phyloP scores from a whole-genome alignment of 2,113 vertebrate species.

The Ceuthmochares aereus region DNA sequence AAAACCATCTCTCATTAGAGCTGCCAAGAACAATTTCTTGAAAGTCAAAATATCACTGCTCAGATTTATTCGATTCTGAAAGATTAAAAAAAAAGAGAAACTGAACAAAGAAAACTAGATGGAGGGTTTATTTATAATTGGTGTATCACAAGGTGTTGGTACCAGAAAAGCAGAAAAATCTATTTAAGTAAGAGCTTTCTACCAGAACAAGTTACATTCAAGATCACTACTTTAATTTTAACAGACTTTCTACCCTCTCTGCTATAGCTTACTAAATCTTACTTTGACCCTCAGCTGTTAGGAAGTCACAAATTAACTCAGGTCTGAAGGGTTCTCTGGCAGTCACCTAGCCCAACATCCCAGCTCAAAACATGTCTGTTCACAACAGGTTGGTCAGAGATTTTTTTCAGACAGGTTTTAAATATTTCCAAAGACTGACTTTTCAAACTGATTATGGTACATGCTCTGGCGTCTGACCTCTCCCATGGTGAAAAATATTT shows the following conservation, averaged over 20 bases:
- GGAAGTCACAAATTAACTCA: not conserved
- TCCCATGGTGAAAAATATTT: not conserved
- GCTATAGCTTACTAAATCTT: not conserved
- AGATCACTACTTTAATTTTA: rapidly evolving
- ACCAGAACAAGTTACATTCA: not conserved
- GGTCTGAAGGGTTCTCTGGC: not conserved
- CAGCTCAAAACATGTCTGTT: not conserved
- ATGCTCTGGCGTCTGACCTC: not conserved
- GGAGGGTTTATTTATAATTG: not conserved
- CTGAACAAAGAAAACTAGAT: not conserved
- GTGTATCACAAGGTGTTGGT: rapidly evolving
- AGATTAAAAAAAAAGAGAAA: not conserved
- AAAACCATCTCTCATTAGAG: not conserved
- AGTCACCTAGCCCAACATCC: not conserved
- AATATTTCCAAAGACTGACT: not conserved
- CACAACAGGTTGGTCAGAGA: not conserved
- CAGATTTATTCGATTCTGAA: not conserved
- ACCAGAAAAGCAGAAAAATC: not conserved
- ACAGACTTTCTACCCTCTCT: not conserved
- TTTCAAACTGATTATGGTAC: not conserved
- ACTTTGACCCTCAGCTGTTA: not conserved
- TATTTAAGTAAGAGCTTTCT: not conserved
- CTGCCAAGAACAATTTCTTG: not conserved
- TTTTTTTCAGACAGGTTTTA: not conserved
- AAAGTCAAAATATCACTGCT: not conserved